Base-by-base conservation (phyloP, 2,888 invertebrate species). In the Pasiphila rectangulata region DNA sequence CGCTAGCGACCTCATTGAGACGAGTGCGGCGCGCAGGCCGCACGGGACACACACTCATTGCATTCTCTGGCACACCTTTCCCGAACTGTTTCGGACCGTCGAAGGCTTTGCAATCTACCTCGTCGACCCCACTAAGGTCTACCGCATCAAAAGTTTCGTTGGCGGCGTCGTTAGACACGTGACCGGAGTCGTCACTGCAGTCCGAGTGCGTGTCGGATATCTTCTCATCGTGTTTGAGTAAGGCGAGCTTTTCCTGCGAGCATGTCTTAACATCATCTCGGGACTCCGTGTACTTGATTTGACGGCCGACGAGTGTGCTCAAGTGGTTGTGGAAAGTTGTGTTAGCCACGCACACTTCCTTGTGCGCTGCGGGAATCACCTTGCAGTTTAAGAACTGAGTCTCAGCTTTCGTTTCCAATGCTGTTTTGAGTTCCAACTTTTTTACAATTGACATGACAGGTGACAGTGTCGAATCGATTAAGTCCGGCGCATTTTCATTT, bases 151-250 rank as follows among this genome's bases (percentile, higher is more conserved):
- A 85, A 12, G 74, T 64, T 4, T 94, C 94, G 69, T 94, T 94
- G 38, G 94, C 94, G 48, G 94, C 94, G 71, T 94, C 94, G 67
- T 94, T 95, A 37, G 94, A 94, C 60, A 94, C 94, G 79, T 95
- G 94, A 50, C 95, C 95, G 45, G 94, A 94, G 82, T 95, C 95
- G 64, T 95, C 94, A 46, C 94, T 94, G 64, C 94, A 94, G 64
- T 93, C 93, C 3, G 93, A 93, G 56, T 90, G 90, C 58, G 91
- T 90, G 75, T 91, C 90, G 49, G 90, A 90, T 73, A 85, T 83
- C 72, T 90, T 89, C 62, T 89, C 88, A 36, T 87, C 84, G 55
- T 83, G 83, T 73, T 88, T 88, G 54, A 77, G 76, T 57, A 80
- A 59, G 47, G 70, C 61, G 45, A 80, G 70, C 71, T 84, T 86